These are phyloP conservation scores for Arenaria interpres DNA, from an alignment of 2,113 vertebrate genomes.

Conservation along the genomic window DNA sequence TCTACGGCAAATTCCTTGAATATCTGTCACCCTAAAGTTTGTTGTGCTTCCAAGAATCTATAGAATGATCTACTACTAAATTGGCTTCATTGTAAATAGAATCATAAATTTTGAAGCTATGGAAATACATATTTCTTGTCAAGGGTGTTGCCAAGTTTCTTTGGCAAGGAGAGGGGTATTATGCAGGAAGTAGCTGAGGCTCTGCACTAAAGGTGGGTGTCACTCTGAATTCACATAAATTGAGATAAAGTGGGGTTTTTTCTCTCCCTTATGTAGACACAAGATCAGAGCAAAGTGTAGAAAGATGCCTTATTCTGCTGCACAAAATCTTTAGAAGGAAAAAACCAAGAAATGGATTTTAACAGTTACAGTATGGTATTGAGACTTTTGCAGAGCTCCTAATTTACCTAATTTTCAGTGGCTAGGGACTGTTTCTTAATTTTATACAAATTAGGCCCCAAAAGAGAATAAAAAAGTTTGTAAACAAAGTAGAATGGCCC, in stretches of 20 bases:
- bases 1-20: not conserved
- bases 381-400: not conserved
- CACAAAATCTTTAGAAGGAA: not conserved
- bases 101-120: not conserved
- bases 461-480: not conserved
- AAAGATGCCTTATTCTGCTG: not conserved
- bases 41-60: not conserved
- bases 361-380: not conserved
- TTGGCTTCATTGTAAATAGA: not conserved
- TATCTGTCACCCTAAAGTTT: not conserved
- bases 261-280: not conserved
- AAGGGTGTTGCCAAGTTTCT: not conserved
- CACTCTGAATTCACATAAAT: not conserved
- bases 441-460: not conserved
- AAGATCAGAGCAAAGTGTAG: not conserved
- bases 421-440: not conserved
- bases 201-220: not conserved
- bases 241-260: accelerated
- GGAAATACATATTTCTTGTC: not conserved
- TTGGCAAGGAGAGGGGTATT: not conserved
- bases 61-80: not conserved
- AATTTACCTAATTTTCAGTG: not conserved
- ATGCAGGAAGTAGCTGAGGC: not conserved
- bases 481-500: not conserved
- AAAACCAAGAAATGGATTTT: not conserved